Evolutionary conservation across 2,113 vertebrate genomes (phyloP), one percentile per base, ranked within the genome.

Genomic region (Eublepharis macularius): DNA sequence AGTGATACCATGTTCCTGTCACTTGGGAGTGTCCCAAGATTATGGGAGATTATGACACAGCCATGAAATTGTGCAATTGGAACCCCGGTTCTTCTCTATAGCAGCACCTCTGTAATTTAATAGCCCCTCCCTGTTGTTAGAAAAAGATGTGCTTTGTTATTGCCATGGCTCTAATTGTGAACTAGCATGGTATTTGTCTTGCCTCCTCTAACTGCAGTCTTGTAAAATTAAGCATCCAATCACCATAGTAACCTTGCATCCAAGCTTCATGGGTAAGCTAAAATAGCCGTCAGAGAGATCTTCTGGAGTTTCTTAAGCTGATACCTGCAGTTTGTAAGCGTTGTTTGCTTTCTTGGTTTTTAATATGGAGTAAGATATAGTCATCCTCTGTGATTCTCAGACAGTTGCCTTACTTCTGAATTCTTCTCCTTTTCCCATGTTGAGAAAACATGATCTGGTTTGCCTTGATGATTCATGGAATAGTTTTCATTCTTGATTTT

Each of bases 241-340:
- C 92, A 92, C 95, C 95, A 95, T 96, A 95, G 95, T 96, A 96
- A 96, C 95, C 91, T 93, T 91, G 89, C 94, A 91, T 93, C 94
- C 90, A 89, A 92, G 93, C 93, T 93, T 95, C 93, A 60, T 88
- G 92, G 93, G 95, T 95, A 90, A 94, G 96, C 88, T 92, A 90
- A 93, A 92, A 76, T 92, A 92, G 80, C 92, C 86, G 65, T 76
- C 84, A 89, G 90, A 92, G 93, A 91, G 89, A 91, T 93, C 73
- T 72, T 90, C 89, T 91, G 94, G 88, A 94, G 94, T 91, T 93
- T 57, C 51, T 93, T 17, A 60, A 21, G 21, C 49, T 8, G 10
- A 39, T 19, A 21, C 89, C 80, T 89, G 80, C 74, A 85, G 87
- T 95, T 94, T 93, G 90, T 92, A 32, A 94, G 93, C 89, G 92